These are phyloP conservation scores for Druon quercuslanigerum DNA, from an alignment of 1,140 invertebrate genomes.

Conservation along the genomic window DNA sequence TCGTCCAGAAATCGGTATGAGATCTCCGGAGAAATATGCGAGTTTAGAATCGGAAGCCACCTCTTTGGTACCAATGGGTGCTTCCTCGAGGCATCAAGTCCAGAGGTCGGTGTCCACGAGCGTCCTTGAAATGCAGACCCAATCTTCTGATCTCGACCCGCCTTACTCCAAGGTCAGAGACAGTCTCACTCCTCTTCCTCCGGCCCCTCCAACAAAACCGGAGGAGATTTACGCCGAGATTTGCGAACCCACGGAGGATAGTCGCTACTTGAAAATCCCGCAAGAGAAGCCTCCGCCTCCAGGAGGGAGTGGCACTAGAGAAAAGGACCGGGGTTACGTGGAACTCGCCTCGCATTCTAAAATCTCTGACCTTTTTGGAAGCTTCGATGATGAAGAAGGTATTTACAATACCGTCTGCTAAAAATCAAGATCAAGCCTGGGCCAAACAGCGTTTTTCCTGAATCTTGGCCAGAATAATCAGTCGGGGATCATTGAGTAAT, in stretches of 20 bases:
- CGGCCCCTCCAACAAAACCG: slow-evolving; percentile 59
- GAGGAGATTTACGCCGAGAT: slow-evolving; percentile 73
- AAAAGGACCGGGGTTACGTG: slow-evolving; percentile 66
- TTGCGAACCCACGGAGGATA: slow-evolving; percentile 57
- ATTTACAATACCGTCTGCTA: slow-evolving; percentile 72
- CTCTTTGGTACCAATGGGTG: slow-evolving; percentile 49
- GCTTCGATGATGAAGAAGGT: slow-evolving; percentile 63
- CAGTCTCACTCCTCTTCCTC: slow-evolving; percentile 66
- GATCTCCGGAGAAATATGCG: slow-evolving; percentile 68
- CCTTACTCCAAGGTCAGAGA: slow-evolving; percentile 73
- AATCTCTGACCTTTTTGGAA: slow-evolving; percentile 54
- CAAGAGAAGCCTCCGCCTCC: slow-evolving; percentile 55
- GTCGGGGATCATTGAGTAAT: neutral
- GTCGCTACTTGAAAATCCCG: slow-evolving; percentile 40
- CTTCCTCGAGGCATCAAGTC: slow-evolving; percentile 59
- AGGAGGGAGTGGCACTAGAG: slow-evolving; percentile 50
- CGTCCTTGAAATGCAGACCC: slow-evolving; percentile 64
- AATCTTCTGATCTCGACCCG: slow-evolving; percentile 62
- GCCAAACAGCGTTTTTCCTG: neutral
- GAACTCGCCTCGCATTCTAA: slow-evolving; percentile 64
- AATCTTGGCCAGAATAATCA: slow-evolving; percentile 35
- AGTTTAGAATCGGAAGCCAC: slow-evolving; percentile 71
- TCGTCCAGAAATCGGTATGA: slow-evolving; percentile 70
- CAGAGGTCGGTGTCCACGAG: slow-evolving; percentile 72
- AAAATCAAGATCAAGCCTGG: slow-evolving; percentile 36